A percentile compares a stretch with the other conserved stretches of the same genome.
Evolutionary conservation across 2,888 invertebrate species (phyloP).

Genomic region (Agonopterix arenella): DNA sequence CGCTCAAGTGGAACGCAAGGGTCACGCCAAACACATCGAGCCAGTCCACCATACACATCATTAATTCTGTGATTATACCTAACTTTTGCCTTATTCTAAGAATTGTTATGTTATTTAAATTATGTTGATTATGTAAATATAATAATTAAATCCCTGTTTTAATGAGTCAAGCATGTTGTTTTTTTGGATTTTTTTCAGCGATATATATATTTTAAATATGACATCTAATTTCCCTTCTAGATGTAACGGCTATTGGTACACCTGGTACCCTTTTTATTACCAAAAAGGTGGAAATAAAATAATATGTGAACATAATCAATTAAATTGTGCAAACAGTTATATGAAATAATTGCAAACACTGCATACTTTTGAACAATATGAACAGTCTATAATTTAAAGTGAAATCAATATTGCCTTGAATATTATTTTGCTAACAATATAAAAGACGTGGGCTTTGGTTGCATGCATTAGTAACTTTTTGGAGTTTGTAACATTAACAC

Average conservation of each 20-base stretch:
- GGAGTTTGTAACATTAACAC: slow-evolving; percentile 34
- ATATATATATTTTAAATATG: too few species aligned
- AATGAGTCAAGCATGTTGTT: too few species aligned
- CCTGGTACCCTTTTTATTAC: too few species aligned
- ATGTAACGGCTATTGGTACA: too few species aligned
- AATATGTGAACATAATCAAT: too few species aligned
- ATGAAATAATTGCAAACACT: slow-evolving; percentile 45
- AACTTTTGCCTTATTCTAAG: neutral
- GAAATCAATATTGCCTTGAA: slow-evolving; percentile 66
- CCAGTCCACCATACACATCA: slow-evolving; percentile 11
- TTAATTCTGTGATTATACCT: neutral
- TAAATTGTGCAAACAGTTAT: slow-evolving; percentile 25
- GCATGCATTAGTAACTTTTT: slow-evolving; percentile 50
- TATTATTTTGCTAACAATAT: slow-evolving; percentile 50
- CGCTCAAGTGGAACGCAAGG: slow-evolving; percentile 7
- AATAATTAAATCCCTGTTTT: too few species aligned
- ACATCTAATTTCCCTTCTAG: too few species aligned
- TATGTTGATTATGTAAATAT: too few species aligned
- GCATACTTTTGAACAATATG: slow-evolving; percentile 38
- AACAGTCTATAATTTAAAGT: slow-evolving; percentile 42
- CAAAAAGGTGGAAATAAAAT: too few species aligned
- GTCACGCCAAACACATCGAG: slow-evolving; percentile 14
- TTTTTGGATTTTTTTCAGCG: too few species aligned
- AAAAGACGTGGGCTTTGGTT: slow-evolving; percentile 49
- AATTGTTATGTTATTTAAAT: neutral